Conservation (phyloP, 2,797 vertebrate species). For the Botia kubotai region DNA sequence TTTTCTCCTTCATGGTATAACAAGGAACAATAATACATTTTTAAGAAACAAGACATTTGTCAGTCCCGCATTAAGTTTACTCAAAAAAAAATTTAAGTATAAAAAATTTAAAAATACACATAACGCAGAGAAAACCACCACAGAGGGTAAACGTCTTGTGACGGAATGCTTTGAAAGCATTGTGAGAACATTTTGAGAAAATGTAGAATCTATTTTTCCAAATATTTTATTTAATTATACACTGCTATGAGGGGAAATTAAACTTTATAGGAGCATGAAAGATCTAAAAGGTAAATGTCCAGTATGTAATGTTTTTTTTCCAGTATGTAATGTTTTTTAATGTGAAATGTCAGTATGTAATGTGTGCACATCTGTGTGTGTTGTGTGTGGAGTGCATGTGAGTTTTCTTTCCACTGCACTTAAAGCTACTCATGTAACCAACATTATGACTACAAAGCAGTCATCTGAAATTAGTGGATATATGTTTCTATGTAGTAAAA, state of each 20-base stretch:
- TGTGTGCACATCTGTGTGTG: constrained; percentile 12
- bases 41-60: constrained; percentile 63
- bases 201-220: background rate
- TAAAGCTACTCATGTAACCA: no score
- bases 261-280: constrained; percentile 32
- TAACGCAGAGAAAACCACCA: background rate
- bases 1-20: constrained; percentile 73
- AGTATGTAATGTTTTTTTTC: background rate
- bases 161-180: constrained; percentile 19
- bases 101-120: constrained; percentile 32
- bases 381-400: constrained; percentile 27
- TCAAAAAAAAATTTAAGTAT: constrained; percentile 28
- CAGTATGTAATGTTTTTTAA: background rate
- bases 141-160: constrained; percentile 5
- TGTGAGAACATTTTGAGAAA: constrained; percentile 23
- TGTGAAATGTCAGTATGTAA: no score
- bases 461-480: background rate
- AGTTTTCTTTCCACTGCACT: constrained; percentile 27
- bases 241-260: constrained; percentile 1
- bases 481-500: background rate
- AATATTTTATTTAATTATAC: constrained; percentile 33
- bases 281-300: constrained; percentile 18
- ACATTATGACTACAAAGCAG: no score
- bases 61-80: constrained; percentile 61
- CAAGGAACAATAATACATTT: constrained; percentile 71